phyloP scores from a whole-genome alignment of 2,888 invertebrate species.

The Meliscaeva auricollis region DNA sequence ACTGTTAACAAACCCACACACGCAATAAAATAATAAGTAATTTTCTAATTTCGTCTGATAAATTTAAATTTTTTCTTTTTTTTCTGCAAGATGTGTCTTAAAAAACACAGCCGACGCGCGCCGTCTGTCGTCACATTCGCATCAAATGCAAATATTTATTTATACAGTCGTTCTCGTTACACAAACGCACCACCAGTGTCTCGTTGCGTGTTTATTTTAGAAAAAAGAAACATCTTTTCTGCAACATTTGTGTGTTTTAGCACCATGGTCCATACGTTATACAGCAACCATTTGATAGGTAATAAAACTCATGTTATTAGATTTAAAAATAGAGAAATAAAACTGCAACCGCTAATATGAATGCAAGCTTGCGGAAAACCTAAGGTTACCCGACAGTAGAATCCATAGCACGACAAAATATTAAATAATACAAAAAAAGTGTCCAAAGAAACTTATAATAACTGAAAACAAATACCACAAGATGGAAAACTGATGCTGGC shows the following conservation, averaged over 20 bases:
- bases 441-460: constrained; percentile 33
- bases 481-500: constrained; percentile 30
- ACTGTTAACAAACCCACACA: constrained; percentile 15
- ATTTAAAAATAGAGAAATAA: constrained; percentile 65
- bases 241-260: constrained; percentile 68
- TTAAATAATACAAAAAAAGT: too few species aligned
- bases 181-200: constrained; percentile 57
- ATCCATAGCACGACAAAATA: constrained; percentile 48
- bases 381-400: constrained; percentile 53
- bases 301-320: constrained; percentile 64
- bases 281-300: constrained; percentile 44
- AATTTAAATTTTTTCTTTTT: not conserved
- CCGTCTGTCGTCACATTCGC: constrained; percentile 64
- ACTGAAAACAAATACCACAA: constrained; percentile 64
- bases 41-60: constrained; percentile 36
- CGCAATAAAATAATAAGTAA: constrained; percentile 10
- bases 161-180: constrained; percentile 63
- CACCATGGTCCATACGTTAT: constrained; percentile 24
- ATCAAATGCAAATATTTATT: constrained; percentile 72
- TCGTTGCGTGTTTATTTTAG: constrained; percentile 65
- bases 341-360: constrained; percentile 55
- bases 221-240: constrained; percentile 69
- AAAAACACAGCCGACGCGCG: constrained; percentile 38
- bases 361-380: constrained; percentile 64
- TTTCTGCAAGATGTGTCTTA: not conserved